These are phyloP conservation scores for Aplidium turbinatum DNA, from an alignment of 23 tunicate genomes.

Conservation along the genomic window DNA sequence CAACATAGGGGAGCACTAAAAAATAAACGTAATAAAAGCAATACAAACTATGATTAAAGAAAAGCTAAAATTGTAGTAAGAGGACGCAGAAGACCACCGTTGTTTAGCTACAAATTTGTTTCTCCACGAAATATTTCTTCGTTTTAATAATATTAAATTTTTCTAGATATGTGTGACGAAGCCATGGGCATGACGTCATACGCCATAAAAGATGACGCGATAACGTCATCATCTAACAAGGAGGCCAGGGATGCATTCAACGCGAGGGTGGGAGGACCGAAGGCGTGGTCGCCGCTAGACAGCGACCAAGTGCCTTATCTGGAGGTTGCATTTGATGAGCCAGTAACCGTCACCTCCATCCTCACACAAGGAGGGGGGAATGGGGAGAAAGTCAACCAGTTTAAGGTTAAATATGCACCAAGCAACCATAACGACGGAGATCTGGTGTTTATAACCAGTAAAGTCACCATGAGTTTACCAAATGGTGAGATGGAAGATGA, in stretches of 20 bases:
- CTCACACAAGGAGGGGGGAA: constrained; percentile 81
- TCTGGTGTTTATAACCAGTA: neutral
- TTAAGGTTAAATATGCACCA: constrained; percentile 35
- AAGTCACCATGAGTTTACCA: neutral
- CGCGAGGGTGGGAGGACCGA: constrained; percentile 33
- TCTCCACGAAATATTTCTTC: too few species aligned
- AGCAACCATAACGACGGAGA: constrained; percentile 8
- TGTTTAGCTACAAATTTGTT: too few species aligned
- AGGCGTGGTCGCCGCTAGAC: constrained; percentile 69
- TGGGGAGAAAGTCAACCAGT: constrained; percentile 50
- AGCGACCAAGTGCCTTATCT: constrained; percentile 58
- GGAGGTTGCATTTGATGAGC: constrained; percentile 42
- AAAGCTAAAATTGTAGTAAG: too few species aligned
- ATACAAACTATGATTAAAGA: too few species aligned
- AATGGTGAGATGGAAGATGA: constrained; percentile 7
- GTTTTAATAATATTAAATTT: neutral
- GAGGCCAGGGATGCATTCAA: constrained; percentile 48
- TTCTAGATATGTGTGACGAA: constrained; percentile 68
- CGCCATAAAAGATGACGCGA: constrained; percentile 42
- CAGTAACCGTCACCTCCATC: constrained; percentile 46
- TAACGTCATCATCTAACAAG: constrained; percentile 61
- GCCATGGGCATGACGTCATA: constrained; percentile 72
- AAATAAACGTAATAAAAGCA: too few species aligned
- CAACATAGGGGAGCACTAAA: too few species aligned
- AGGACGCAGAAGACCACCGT: too few species aligned